A percentile compares a stretch with the other conserved stretches of the same genome.
Evolutionary conservation across 2,888 invertebrate species (phyloP).

Genomic region (Harpalus rubripes): DNA sequence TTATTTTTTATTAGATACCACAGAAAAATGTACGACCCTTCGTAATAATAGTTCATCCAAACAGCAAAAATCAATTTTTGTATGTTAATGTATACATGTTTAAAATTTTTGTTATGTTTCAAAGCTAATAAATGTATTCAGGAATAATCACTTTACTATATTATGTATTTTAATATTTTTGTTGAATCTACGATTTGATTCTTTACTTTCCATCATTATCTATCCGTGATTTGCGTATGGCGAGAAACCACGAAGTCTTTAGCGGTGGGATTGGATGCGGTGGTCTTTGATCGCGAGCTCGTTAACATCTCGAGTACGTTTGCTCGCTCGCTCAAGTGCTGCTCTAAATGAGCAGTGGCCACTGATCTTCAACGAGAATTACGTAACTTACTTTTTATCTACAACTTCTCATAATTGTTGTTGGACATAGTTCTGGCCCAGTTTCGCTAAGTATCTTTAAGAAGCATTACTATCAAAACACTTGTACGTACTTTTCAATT

Average conservation of each 20-base stretch:
- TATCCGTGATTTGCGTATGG: not conserved
- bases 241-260: constrained; percentile 42
- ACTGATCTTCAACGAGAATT: constrained; percentile 51
- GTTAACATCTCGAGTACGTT: constrained; percentile 50
- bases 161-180: no score
- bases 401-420: constrained; percentile 39
- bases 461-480: constrained; percentile 13
- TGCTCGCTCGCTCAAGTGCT: constrained; percentile 47
- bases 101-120: no score
- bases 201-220: no score
- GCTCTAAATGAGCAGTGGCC: constrained; percentile 48
- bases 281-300: constrained; percentile 45
- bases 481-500: constrained; percentile 10
- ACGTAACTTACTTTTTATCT: constrained; percentile 44
- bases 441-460: constrained; percentile 23
- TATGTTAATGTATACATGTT: no score
- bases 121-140: no score
- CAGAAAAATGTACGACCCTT: no score
- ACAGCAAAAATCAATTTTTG: no score
- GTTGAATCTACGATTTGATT: no score
- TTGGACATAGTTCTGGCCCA: constrained; percentile 26
- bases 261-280: constrained; percentile 37
- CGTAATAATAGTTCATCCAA: no score
- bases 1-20: no score
- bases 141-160: no score